A percentile compares a stretch with the other conserved stretches of the same genome.
phyloP scores from a whole-genome alignment of 1,140 invertebrate species.

The Drosophila sechellia region DNA sequence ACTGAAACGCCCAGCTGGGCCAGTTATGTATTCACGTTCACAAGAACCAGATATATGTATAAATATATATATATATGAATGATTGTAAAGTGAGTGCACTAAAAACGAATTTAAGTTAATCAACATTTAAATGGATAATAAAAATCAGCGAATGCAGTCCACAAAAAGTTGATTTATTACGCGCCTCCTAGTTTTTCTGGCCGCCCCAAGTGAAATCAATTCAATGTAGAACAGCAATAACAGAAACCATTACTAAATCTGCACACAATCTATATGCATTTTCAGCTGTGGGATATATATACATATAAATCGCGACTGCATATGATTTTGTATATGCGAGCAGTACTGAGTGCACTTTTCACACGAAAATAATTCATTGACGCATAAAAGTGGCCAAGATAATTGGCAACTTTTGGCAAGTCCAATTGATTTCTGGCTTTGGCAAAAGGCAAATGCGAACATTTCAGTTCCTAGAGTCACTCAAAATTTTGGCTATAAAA shows the following conservation, averaged over 20 bases:
- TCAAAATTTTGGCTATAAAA: slow-evolving; percentile 1
- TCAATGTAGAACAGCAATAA: slow-evolving; percentile 45
- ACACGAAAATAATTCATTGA: slow-evolving; percentile 75
- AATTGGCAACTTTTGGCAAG: slow-evolving; percentile 65
- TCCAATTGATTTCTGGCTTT: slow-evolving; percentile 59
- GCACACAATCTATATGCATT: slow-evolving; percentile 10
- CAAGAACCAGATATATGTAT: not conserved
- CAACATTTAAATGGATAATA: slow-evolving; percentile 81
- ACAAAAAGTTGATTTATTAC: slow-evolving; percentile 52
- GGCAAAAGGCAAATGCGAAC: slow-evolving; percentile 1
- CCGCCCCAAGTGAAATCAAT: slow-evolving; percentile 48
- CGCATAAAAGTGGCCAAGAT: slow-evolving; percentile 68
- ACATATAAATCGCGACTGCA: slow-evolving; percentile 28
- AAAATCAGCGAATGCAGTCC: slow-evolving; percentile 57
- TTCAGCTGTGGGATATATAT: not conserved
- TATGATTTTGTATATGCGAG: slow-evolving; percentile 32
- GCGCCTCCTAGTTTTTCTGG: slow-evolving; percentile 25
- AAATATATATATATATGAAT: not conserved
- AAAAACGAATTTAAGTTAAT: slow-evolving; percentile 78
- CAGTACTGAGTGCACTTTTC: slow-evolving; percentile 54
- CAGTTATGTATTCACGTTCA: slow-evolving; percentile 33
- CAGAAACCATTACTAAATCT: slow-evolving; percentile 38
- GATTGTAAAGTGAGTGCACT: slow-evolving; percentile 61
- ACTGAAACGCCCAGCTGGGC: slow-evolving; percentile 20
- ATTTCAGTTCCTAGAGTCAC: not conserved